These are phyloP conservation scores for Hemithea aestivaria DNA, from an alignment of 2,888 invertebrate genomes.

Conservation along the genomic window DNA sequence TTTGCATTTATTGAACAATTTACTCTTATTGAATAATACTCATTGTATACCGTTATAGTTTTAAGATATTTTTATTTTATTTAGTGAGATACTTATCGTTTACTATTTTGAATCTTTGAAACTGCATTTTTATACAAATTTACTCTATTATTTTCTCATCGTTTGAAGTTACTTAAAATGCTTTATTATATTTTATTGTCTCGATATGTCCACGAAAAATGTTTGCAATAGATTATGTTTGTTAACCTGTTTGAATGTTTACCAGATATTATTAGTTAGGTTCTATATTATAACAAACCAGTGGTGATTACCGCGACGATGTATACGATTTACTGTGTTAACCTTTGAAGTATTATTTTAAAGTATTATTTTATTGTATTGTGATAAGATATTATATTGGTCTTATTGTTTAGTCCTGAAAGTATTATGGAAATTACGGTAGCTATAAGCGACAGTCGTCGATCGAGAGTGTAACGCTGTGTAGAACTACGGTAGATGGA, in stretches of 20 bases:
- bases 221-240: constrained; percentile 30
- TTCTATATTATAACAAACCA: constrained; percentile 30
- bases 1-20: constrained; percentile 71
- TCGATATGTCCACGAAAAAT: constrained; percentile 30
- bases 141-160: constrained; percentile 22
- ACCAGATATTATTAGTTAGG: constrained; percentile 39
- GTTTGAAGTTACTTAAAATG: constrained; percentile 26
- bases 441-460: constrained; percentile 63
- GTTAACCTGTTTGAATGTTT: constrained; percentile 45
- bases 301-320: constrained; percentile 35
- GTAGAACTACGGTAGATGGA: constrained; percentile 63
- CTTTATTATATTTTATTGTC: constrained; percentile 7
- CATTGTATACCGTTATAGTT: constrained; percentile 73
- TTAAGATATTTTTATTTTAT: constrained; percentile 54
- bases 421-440: constrained; percentile 67
- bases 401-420: constrained; percentile 61
- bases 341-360: constrained; percentile 71
- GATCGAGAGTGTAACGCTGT: constrained; percentile 65
- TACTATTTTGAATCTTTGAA: constrained; percentile 41
- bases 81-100: constrained; percentile 64
- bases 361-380: constrained; percentile 73
- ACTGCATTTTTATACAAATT: constrained; percentile 7
- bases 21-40: constrained; percentile 69
- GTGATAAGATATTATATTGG: constrained; percentile 72
- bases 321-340: constrained; percentile 70